phyloP scores from a whole-genome alignment of 2,113 vertebrate species.

The Acanthisitta chloris region DNA sequence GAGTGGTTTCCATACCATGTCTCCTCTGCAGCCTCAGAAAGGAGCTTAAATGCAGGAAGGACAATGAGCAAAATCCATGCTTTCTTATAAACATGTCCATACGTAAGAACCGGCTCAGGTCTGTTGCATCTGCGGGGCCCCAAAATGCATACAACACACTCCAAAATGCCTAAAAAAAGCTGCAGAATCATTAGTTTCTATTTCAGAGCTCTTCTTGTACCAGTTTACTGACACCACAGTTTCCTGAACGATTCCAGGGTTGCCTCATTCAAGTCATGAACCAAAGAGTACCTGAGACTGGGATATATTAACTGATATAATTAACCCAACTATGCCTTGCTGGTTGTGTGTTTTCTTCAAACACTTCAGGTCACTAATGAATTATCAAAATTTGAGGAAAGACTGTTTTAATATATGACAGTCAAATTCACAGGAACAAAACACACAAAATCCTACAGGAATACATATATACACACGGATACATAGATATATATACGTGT shows the following conservation, averaged over 20 bases:
- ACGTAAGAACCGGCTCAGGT: neutral
- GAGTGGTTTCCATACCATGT: neutral
- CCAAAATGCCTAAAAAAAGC: neutral
- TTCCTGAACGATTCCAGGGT: neutral
- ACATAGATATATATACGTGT: accelerated
- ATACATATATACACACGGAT: accelerated
- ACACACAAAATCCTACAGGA: accelerated
- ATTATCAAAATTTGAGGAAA: neutral
- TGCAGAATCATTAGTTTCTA: neutral
- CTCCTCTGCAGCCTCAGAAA: neutral
- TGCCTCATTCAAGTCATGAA: neutral
- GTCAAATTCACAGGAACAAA: neutral
- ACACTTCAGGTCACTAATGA: neutral
- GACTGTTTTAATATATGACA: neutral
- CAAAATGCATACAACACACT: neutral
- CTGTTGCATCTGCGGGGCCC: neutral
- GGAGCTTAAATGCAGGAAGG: neutral
- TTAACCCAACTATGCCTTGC: neutral
- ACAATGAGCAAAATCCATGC: neutral
- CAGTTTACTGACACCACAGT: neutral
- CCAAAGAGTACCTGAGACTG: neutral
- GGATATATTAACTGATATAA: neutral
- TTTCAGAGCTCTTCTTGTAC: neutral
- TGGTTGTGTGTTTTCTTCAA: neutral
- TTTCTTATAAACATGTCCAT: accelerated